phyloP scores from a whole-genome alignment of 2,113 vertebrate species.

The Penelope pileata region DNA sequence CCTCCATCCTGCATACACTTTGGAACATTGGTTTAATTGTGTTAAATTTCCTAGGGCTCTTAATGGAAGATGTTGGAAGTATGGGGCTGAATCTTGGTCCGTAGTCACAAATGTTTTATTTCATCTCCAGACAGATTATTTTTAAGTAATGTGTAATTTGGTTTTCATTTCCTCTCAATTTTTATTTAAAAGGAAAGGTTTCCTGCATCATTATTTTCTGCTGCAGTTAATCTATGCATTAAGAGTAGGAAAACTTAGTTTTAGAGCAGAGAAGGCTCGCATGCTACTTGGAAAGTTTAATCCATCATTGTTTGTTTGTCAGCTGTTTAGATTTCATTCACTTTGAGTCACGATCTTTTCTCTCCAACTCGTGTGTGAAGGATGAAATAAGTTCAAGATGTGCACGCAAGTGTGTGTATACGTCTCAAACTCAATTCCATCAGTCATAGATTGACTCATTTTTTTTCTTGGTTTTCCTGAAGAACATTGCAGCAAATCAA shows the following conservation, averaged over 20 bases:
- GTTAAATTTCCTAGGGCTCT: background rate
- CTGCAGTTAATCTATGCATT: background rate
- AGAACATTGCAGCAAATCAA: background rate
- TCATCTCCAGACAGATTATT: background rate
- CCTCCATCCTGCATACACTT: background rate
- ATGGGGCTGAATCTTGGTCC: slow-evolving; percentile 9
- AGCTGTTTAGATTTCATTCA: slow-evolving; percentile 36
- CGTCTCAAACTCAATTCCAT: background rate
- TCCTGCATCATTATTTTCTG: background rate
- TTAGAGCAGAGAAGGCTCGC: background rate
- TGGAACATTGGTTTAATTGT: background rate
- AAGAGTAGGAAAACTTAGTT: background rate
- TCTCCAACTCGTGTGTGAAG: slow-evolving; percentile 2
- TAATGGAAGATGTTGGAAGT: slow-evolving; percentile 11
- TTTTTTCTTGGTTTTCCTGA: background rate
- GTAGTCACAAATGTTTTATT: background rate
- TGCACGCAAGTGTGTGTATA: background rate
- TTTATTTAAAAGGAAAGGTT: background rate
- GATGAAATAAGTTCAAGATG: slow-evolving; percentile 35
- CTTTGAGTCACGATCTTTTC: background rate
- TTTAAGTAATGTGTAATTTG: background rate
- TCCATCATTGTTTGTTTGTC: slow-evolving; percentile 51
- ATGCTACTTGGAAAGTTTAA: background rate
- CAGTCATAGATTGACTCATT: background rate
- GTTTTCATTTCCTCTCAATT: background rate